Evolutionary conservation across 2,888 invertebrate species (phyloP).

Genomic region (Hetaerina titia): DNA sequence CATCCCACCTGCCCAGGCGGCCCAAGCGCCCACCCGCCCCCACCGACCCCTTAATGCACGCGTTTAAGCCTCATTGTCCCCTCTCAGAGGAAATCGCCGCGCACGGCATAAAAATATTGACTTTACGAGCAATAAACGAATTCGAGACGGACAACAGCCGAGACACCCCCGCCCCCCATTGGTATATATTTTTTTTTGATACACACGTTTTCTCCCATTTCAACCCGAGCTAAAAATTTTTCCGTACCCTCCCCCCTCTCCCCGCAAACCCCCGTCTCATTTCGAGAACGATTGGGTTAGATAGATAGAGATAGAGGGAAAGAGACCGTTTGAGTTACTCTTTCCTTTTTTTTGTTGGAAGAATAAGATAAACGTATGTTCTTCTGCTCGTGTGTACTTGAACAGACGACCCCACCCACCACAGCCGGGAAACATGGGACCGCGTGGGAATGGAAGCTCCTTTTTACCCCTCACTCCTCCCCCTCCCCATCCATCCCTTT

Average conservation of each 20-base stretch:
- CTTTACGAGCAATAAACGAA: slow-evolving; percentile 35
- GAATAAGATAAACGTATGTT: not conserved
- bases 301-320: not conserved
- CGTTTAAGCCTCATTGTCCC: slow-evolving; percentile 35
- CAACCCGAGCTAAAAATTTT: not conserved
- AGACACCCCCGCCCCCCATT: not conserved
- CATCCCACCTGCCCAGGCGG: not conserved
- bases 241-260: not conserved
- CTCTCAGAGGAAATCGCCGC: slow-evolving; percentile 26
- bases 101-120: slow-evolving; percentile 30
- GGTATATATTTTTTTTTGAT: no score
- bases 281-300: not conserved
- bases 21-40: not conserved
- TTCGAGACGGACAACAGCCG: slow-evolving; percentile 29
- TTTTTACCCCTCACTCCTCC: not conserved
- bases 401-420: not conserved
- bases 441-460: not conserved
- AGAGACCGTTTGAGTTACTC: not conserved
- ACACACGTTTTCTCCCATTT: not conserved
- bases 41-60: slow-evolving; percentile 13
- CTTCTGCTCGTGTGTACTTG: not conserved
- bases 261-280: not conserved
- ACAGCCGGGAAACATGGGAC: not conserved
- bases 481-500: not conserved
- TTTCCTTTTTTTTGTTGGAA: not conserved